Conservation (phyloP, 2,113 vertebrate species). For the Gyps fulvus region DNA sequence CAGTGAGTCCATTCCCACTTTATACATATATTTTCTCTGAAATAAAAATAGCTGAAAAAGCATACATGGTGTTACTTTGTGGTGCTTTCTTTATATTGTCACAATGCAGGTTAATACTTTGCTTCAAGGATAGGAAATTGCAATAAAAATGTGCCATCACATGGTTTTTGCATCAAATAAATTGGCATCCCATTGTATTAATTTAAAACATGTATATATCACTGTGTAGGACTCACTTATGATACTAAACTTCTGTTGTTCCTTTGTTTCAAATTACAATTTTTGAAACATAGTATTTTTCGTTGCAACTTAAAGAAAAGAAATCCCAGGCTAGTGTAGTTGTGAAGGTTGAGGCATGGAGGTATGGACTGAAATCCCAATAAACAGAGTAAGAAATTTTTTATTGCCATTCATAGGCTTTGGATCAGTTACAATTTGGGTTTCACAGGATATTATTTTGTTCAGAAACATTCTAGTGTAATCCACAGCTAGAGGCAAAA, state of each 20-base stretch:
- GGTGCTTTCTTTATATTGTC: not conserved
- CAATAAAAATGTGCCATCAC: not conserved
- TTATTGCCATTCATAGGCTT: not conserved
- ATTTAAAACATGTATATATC: not conserved
- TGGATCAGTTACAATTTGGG: not conserved
- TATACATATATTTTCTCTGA: not conserved
- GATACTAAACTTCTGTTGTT: not conserved
- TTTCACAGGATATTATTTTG: not conserved
- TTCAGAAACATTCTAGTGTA: not conserved
- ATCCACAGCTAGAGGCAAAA: not conserved
- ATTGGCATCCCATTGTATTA: not conserved
- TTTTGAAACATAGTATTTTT: not conserved
- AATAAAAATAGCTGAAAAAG: not conserved
- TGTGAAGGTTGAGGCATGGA: not conserved
- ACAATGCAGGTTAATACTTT: not conserved
- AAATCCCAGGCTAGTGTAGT: not conserved
- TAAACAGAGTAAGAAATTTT: not conserved
- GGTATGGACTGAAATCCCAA: not conserved
- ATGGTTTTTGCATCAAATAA: not conserved
- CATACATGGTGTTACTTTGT: not conserved
- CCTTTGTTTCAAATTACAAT: not conserved
- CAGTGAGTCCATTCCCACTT: not conserved
- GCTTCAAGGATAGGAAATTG: not conserved
- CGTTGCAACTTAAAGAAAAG: not conserved
- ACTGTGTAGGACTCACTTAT: not conserved